A percentile compares a stretch with the other conserved stretches of the same genome.
phyloP scores from a whole-genome alignment of 30 jellyfish, hydroid and myxozoan species.

The Cassiopea xamachana region DNA sequence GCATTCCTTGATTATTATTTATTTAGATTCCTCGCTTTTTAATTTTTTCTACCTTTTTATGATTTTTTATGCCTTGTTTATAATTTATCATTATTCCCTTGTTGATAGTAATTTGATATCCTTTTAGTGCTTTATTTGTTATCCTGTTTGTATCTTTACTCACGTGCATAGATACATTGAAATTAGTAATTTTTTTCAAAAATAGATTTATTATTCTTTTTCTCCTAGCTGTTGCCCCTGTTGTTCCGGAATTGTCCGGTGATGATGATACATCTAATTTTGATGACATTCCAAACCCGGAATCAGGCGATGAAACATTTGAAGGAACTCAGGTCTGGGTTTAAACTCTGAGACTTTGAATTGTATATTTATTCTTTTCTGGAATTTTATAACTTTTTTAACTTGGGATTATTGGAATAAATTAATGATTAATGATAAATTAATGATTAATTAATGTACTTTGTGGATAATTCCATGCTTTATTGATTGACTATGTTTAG shows the following conservation, averaged over 20 bases:
- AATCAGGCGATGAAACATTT: slow-evolving; percentile 86
- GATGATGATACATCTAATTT: slow-evolving; percentile 98
- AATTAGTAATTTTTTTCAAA: too few species aligned
- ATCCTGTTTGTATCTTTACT: too few species aligned
- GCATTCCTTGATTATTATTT: too few species aligned
- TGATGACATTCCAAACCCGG: slow-evolving; percentile 92
- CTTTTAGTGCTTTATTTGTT: too few species aligned
- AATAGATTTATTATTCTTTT: background rate
- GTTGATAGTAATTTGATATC: too few species aligned
- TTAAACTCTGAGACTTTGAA: background rate
- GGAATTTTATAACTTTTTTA: background rate
- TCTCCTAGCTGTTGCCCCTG: slow-evolving; percentile 95
- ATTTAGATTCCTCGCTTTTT: too few species aligned
- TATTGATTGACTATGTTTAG: background rate
- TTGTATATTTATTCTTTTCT: background rate
- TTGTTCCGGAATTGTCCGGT: slow-evolving; percentile 88
- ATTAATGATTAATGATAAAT: too few species aligned
- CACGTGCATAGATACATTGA: too few species aligned
- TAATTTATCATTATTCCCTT: too few species aligned
- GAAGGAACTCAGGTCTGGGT: slow-evolving; percentile 80
- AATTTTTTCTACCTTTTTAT: too few species aligned
- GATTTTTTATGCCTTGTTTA: too few species aligned
- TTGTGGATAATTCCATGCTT: background rate
- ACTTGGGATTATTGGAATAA: background rate
- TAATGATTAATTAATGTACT: too few species aligned